Conservation (phyloP, 2,113 vertebrate genomes). For the Tiliqua scincoides region DNA sequence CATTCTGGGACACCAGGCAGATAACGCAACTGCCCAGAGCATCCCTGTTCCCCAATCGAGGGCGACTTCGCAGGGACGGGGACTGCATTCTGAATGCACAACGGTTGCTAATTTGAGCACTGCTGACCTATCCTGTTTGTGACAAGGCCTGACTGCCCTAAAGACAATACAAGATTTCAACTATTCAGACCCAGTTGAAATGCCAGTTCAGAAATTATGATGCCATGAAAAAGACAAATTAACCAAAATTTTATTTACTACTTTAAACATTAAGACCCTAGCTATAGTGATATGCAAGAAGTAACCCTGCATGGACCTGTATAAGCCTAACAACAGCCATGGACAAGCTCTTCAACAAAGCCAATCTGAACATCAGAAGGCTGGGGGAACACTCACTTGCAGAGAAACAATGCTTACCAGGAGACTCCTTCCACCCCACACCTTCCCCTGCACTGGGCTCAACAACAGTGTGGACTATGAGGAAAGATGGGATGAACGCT, state of each 20-base stretch:
- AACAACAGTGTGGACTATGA: not conserved
- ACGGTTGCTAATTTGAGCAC: no score
- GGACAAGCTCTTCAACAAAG: not conserved
- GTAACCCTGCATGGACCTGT: not conserved
- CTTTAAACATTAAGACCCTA: not conserved
- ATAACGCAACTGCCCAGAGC: no score
- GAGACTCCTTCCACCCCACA: not conserved
- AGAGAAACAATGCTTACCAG: not conserved
- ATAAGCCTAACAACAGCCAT: not conserved
- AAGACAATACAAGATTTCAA: not conserved
- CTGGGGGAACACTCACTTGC: not conserved
- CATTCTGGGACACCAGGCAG: no score
- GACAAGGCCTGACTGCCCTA: not conserved
- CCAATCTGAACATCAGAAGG: not conserved
- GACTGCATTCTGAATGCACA: no score
- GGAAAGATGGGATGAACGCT: not conserved
- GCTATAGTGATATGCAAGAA: not conserved
- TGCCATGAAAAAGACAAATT: not conserved
- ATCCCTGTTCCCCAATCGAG: no score
- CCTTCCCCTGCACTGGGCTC: no score
- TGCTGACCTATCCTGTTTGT: no score
- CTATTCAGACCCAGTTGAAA: no score
- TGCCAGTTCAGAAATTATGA: not conserved
- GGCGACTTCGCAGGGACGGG: no score
- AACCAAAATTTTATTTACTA: not conserved